These are phyloP conservation scores for Piezodorus guildinii DNA, from an alignment of 1,140 invertebrate genomes.

Conservation along the genomic window DNA sequence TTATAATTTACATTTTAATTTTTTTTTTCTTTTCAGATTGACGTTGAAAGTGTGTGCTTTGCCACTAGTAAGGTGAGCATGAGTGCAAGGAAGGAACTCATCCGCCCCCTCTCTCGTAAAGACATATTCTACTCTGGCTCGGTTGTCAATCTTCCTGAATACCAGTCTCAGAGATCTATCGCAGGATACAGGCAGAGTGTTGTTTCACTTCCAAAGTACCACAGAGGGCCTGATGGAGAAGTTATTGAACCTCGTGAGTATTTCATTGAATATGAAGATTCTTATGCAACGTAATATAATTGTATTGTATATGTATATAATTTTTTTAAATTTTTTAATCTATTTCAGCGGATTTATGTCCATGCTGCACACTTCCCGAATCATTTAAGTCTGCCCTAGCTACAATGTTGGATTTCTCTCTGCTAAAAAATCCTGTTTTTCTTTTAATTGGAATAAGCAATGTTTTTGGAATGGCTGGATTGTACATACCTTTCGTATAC, in stretches of 20 bases:
- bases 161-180: constrained; percentile 84
- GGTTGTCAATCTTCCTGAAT: constrained; percentile 80
- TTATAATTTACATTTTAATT: too few species aligned
- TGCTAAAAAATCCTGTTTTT: constrained; percentile 84
- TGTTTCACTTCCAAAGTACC: constrained; percentile 56
- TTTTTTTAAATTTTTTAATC: constrained; percentile 1
- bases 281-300: too few species aligned
- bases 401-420: constrained; percentile 88
- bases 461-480: constrained; percentile 84
- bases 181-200: constrained; percentile 73
- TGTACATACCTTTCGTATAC: constrained; percentile 93
- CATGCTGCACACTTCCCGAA: constrained; percentile 63
- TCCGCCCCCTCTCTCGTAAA: constrained; percentile 85
- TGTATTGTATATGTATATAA: neutral
- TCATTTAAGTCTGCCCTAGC: constrained; percentile 67
- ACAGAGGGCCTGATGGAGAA: constrained; percentile 52
- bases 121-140: constrained; percentile 98
- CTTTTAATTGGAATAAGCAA: constrained; percentile 88
- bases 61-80: constrained; percentile 35
- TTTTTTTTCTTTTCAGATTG: constrained; percentile 26
- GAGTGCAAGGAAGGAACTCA: constrained; percentile 46
- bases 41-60: constrained; percentile 25
- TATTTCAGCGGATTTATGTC: constrained; percentile 46
- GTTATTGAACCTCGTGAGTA: constrained; percentile 48
- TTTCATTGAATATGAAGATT: neutral